phyloP scores from a whole-genome alignment of 2,888 invertebrate genomes.

The Lasioglossum vierecki region DNA sequence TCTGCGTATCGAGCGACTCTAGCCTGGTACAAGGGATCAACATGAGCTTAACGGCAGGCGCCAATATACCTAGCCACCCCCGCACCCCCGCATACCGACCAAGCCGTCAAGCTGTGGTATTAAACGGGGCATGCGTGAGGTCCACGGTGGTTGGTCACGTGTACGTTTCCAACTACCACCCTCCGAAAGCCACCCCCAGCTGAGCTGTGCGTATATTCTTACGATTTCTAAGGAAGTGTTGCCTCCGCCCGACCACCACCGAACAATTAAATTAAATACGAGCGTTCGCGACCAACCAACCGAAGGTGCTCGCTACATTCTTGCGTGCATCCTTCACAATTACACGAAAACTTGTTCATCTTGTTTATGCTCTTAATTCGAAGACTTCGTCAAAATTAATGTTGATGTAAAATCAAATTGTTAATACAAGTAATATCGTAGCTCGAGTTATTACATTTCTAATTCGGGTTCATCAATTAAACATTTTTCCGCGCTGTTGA shows the following conservation, averaged over 20 bases:
- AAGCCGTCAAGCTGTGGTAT: constrained; percentile 77
- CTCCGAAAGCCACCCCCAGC: constrained; percentile 4
- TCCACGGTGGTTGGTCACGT: constrained; percentile 70
- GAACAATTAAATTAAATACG: constrained; percentile 44
- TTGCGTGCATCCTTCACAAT: not conserved
- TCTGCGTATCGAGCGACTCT: constrained; percentile 69
- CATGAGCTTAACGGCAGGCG: constrained; percentile 79
- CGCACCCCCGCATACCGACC: constrained; percentile 68
- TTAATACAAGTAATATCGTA: not conserved
- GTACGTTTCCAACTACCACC: constrained; percentile 61
- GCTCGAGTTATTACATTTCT: not conserved
- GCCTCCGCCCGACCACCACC: constrained; percentile 7
- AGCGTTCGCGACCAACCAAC: not conserved
- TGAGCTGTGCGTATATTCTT: constrained; percentile 59
- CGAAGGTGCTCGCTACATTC: not conserved
- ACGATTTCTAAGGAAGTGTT: constrained; percentile 63
- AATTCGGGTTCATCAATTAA: not conserved
- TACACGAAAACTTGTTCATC: not conserved
- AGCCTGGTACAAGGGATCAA: constrained; percentile 76
- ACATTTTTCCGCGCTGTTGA: not conserved
- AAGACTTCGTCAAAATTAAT: not conserved
- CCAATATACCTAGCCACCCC: constrained; percentile 78
- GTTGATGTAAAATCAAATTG: not conserved
- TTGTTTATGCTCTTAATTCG: not conserved
- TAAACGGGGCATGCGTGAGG: constrained; percentile 77